Conservation (phyloP, 1,140 invertebrate genomes). For the Macrotrachela quadricornifera region DNA sequence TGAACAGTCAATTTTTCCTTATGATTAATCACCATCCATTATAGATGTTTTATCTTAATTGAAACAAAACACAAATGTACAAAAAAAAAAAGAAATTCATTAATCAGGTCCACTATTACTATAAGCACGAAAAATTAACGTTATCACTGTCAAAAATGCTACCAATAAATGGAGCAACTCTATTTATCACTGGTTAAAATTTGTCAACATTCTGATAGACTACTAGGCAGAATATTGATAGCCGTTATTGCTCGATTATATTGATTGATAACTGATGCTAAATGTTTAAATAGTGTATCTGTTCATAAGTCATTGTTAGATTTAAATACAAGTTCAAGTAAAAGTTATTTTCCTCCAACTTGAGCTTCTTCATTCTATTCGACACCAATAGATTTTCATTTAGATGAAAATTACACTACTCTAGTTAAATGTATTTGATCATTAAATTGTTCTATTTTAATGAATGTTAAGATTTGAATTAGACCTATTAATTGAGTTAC, state of each 20-base stretch:
- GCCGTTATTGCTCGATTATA: too few relatives aligned
- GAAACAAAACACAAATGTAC: too few relatives aligned
- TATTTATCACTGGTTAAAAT: not conserved
- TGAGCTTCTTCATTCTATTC: constrained; percentile 96
- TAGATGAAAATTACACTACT: constrained; percentile 67
- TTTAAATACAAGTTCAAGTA: constrained; percentile 7
- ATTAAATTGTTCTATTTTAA: not conserved
- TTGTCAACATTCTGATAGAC: too few relatives aligned
- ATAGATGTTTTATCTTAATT: constrained; percentile 45
- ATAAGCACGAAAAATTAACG: constrained; percentile 94
- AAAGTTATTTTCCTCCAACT: constrained; percentile 94
- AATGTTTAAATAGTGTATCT: too few relatives aligned
- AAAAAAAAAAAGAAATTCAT: too few relatives aligned
- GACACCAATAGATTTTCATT: constrained; percentile 67
- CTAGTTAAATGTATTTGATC: constrained; percentile 83
- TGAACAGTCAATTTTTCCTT: constrained; percentile 27
- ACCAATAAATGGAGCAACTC: constrained; percentile 71
- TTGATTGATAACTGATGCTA: too few relatives aligned
- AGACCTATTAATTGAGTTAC: too few relatives aligned
- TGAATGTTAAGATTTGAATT: too few relatives aligned
- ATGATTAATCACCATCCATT: constrained; percentile 29
- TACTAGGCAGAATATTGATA: too few relatives aligned
- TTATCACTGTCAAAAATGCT: constrained; percentile 85
- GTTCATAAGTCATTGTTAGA: not conserved
- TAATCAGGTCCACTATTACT: constrained; percentile 68